These are phyloP conservation scores for Egretta garzetta DNA, from an alignment of 2,113 vertebrate genomes.

Conservation along the genomic window DNA sequence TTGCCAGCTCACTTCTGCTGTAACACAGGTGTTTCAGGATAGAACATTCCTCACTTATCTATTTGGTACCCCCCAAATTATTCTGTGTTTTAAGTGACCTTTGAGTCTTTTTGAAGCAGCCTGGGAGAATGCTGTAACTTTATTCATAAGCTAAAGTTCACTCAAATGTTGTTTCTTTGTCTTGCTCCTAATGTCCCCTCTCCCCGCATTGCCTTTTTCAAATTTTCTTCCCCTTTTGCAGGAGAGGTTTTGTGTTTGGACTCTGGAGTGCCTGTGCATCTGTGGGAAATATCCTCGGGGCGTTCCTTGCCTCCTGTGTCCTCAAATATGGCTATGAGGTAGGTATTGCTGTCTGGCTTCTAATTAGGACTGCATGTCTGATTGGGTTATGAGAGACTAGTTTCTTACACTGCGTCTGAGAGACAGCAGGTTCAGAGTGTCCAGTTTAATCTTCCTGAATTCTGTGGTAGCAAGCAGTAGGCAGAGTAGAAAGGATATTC, in stretches of 20 bases:
- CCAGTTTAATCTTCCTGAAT: background rate
- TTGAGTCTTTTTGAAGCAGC: background rate
- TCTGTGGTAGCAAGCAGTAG: background rate
- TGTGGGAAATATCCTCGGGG: conserved; percentile 95
- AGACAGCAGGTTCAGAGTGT: background rate
- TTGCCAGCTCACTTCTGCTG: background rate
- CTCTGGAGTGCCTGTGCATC: conserved; percentile 98
- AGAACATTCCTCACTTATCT: background rate
- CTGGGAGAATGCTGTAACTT: background rate
- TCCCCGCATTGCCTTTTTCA: background rate
- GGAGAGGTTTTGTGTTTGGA: conserved; percentile 93
- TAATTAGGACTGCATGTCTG: background rate
- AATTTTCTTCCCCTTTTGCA: conserved; percentile 31
- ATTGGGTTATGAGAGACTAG: background rate
- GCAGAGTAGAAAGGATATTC: background rate
- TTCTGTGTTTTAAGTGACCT: background rate
- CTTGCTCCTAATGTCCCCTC: background rate
- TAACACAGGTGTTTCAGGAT: background rate
- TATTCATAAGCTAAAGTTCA: background rate
- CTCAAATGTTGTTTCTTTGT: background rate
- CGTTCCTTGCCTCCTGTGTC: conserved; percentile 92
- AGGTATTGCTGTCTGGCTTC: conserved; percentile 10
- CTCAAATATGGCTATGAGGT: conserved; percentile 96
- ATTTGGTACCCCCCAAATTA: background rate
- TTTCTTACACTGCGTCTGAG: background rate